Evolutionary conservation across 1,140 invertebrate genomes (phyloP).

Genomic region (Mylabris phalerata): DNA sequence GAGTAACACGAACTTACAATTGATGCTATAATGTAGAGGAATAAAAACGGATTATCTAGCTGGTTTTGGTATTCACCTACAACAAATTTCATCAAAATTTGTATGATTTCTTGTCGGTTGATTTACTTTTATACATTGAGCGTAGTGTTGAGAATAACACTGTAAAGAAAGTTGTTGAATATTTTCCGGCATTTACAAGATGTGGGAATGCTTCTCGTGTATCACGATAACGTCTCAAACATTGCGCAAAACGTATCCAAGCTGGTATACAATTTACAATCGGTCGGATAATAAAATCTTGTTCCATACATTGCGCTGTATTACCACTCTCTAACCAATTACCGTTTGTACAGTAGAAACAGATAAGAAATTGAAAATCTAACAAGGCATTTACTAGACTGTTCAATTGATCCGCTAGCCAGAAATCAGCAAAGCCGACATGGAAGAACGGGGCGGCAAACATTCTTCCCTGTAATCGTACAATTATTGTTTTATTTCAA

Average conservation of each 20-base stretch:
- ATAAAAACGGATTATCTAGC: conserved; percentile 73
- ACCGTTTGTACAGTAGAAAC: conserved; percentile 52
- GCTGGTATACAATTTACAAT: conserved; percentile 73
- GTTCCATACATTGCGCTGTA: conserved; percentile 44
- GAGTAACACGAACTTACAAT: conserved; percentile 77
- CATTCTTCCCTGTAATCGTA: conserved; percentile 50
- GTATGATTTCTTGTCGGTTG: not conserved
- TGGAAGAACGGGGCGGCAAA: conserved; percentile 75
- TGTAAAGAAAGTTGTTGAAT: conserved; percentile 95
- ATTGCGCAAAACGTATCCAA: conserved; percentile 95
- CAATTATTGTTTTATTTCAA: not conserved
- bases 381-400: conserved; percentile 68
- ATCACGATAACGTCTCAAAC: conserved; percentile 87
- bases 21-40: conserved; percentile 69
- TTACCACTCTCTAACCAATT: conserved; percentile 42
- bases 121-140: conserved; percentile 33
- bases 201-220: conserved; percentile 89
- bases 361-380: conserved; percentile 74
- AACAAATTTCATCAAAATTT: not conserved
- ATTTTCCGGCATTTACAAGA: conserved; percentile 96
- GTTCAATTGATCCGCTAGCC: conserved; percentile 88
- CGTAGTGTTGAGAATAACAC: conserved; percentile 75
- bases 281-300: conserved; percentile 46
- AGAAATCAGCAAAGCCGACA: conserved; percentile 88
- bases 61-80: conserved; percentile 53